Base-by-base conservation (phyloP, 2,113 vertebrate species). In the Lampris megalopsis region DNA sequence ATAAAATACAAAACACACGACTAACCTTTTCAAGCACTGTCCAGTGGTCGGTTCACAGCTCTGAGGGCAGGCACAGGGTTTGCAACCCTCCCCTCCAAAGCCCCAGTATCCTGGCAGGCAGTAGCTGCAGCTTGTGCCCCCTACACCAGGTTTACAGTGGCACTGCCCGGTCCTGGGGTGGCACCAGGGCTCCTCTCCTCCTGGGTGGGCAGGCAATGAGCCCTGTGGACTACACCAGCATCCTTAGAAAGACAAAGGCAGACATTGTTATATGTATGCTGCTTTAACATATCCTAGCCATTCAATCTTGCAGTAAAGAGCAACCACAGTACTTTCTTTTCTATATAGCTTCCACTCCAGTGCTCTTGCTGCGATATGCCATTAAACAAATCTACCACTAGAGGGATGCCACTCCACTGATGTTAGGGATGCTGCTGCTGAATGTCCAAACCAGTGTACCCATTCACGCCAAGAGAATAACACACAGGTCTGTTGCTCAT, bases 61-160 rank as follows among this genome's bases (percentile, higher is more conserved):
- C 36, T 92, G 82, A 67, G 95, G 90, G 59, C 96, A 97, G 65
- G 85, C 72, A 49, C 96, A 97, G 37, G 94, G 92, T 8, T 68
- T 93, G 41, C 96, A 97, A 63, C 96, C 97, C 0, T 89, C 86
- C 0, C 89, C 90, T 67, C 95, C 95, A 56, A 97, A 95, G 52
- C 95, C 95, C 96, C 96, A 96, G 90, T 94, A 94, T 48, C 96
- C 95, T 62, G 93, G 75, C n/a, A 95, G 92, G 69, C 96, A 97
- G 66, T 86, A 85, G 57, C 90, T 93, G 38, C 97, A 97, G 68
- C 57, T 84, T 49, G 90, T 92, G 2, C 96, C 95, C 0, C 92
- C 94, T 11, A 96, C 95, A 1, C 96, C 96, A 0, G 93, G 77
- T 66, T 94, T 96, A 89, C 96, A 97, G 87, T 86, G 95, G 79